Percentiles rank a stretch among this genome's conserved stretches.
Evolutionary conservation across 2,888 invertebrate species (phyloP).

Genomic region (Automeris io): DNA sequence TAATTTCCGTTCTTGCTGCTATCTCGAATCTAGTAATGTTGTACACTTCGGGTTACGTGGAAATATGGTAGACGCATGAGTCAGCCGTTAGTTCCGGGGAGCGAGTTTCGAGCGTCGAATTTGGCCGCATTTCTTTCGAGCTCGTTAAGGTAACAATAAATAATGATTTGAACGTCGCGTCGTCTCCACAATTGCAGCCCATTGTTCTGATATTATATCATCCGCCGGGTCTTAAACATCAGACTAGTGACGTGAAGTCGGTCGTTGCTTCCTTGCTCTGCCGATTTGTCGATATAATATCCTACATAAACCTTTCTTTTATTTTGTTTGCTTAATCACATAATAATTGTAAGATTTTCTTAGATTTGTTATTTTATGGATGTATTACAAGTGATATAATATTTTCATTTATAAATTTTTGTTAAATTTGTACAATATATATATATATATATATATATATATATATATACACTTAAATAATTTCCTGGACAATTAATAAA

Average conservation of each 20-base stretch:
- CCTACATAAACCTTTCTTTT: slow-evolving; percentile 22
- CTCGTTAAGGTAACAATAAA: slow-evolving; percentile 72
- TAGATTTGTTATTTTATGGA: too few relatives aligned
- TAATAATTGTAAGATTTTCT: too few relatives aligned
- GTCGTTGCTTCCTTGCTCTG: slow-evolving; percentile 28
- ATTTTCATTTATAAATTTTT: too few relatives aligned
- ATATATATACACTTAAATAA: too few relatives aligned
- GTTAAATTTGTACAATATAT: too few relatives aligned
- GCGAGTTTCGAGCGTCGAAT: slow-evolving; percentile 38
- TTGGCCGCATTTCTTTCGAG: slow-evolving; percentile 48
- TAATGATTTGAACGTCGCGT: slow-evolving; percentile 66
- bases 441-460: too few relatives aligned
- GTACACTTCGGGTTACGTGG: slow-evolving; percentile 19
- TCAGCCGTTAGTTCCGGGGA: slow-evolving; percentile 30
- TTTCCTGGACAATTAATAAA: not conserved
- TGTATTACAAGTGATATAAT: too few relatives aligned
- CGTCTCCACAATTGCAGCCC: slow-evolving; percentile 48
- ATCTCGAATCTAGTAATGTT: slow-evolving; percentile 22
- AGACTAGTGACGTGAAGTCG: slow-evolving; percentile 35
- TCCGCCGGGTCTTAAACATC: slow-evolving; percentile 36
- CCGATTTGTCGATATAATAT: slow-evolving; percentile 36
- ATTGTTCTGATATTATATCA: slow-evolving; percentile 58
- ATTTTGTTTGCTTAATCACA: slow-evolving; percentile 11
- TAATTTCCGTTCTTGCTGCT: not conserved
- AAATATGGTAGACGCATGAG: slow-evolving; percentile 35